Conservation (phyloP, 2,797 vertebrate genomes). For the Lacerta viridis region DNA sequence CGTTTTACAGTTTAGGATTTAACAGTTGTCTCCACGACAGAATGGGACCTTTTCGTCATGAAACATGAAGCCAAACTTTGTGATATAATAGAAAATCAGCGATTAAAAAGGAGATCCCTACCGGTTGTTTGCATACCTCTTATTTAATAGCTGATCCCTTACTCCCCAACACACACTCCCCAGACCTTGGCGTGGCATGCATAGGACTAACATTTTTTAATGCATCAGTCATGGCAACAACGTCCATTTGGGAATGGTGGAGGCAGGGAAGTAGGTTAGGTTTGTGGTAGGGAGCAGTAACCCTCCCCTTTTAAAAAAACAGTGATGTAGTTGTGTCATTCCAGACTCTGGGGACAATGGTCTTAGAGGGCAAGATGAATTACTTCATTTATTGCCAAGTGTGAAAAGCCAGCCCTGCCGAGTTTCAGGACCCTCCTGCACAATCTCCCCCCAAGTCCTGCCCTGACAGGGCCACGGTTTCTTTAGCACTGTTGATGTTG, state of each 20-base stretch:
- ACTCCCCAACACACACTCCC: too few relatives aligned
- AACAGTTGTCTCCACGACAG: neutral
- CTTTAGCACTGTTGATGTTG: neutral
- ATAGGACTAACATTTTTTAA: neutral
- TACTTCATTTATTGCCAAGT: neutral
- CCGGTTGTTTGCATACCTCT: neutral
- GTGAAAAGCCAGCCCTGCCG: neutral
- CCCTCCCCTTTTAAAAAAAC: too few relatives aligned
- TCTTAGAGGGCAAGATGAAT: neutral
- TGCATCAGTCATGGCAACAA: neutral
- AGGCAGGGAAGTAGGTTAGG: rapidly evolving
- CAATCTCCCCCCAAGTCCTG: neutral
- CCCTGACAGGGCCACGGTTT: neutral
- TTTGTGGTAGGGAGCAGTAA: neutral
- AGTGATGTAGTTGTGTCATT: too few relatives aligned
- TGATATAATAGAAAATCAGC: neutral
- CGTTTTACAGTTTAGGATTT: neutral
- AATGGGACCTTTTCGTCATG: neutral
- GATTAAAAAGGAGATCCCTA: neutral
- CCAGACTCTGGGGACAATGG: too few relatives aligned
- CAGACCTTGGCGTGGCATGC: rapidly evolving
- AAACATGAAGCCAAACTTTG: neutral
- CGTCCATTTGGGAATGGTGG: neutral
- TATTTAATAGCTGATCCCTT: neutral
- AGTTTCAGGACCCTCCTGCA: too few relatives aligned